Evolutionary conservation across 2,888 invertebrate genomes (phyloP).

Genomic region (Galerucella nymphaeae): DNA sequence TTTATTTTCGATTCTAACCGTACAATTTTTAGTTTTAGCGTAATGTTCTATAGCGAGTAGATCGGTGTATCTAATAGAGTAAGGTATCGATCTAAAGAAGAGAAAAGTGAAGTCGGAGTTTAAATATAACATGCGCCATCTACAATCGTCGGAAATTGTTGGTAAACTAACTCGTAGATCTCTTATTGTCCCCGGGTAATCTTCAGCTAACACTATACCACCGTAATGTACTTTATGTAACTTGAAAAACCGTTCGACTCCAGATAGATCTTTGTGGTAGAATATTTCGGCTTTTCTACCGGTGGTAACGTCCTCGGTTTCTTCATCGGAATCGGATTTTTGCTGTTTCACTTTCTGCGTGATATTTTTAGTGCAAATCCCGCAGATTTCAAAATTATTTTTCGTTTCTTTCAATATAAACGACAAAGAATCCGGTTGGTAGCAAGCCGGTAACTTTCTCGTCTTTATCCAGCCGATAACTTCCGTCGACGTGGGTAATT

Average conservation of each 20-base stretch:
- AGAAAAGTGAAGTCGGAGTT: conserved; percentile 70
- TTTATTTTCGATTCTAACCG: conserved; percentile 63
- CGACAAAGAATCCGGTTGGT: conserved; percentile 51
- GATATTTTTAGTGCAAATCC: conserved; percentile 57
- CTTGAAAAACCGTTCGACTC: conserved; percentile 36
- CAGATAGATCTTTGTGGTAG: conserved; percentile 49
- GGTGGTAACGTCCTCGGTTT: neutral
- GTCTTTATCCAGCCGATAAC: conserved; percentile 58
- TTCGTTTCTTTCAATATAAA: conserved; percentile 56
- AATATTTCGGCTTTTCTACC: conserved; percentile 31
- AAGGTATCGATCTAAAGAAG: conserved; percentile 65
- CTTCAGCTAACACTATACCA: conserved; percentile 43
- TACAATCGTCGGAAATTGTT: conserved; percentile 42
- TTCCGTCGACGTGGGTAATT: conserved; percentile 43
- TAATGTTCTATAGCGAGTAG: conserved; percentile 67
- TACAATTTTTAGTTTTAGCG: conserved; percentile 66
- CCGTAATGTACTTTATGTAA: conserved; percentile 56
- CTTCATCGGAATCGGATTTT: neutral
- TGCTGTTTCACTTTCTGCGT: neutral
- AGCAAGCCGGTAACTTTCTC: conserved; percentile 51
- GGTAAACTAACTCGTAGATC: conserved; percentile 48
- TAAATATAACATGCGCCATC: conserved; percentile 70
- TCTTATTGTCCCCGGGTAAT: conserved; percentile 18
- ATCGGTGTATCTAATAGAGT: conserved; percentile 68
- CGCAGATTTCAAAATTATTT: conserved; percentile 58